Conservation (phyloP, 2,888 invertebrate species). For the Acrobasis consociella region DNA sequence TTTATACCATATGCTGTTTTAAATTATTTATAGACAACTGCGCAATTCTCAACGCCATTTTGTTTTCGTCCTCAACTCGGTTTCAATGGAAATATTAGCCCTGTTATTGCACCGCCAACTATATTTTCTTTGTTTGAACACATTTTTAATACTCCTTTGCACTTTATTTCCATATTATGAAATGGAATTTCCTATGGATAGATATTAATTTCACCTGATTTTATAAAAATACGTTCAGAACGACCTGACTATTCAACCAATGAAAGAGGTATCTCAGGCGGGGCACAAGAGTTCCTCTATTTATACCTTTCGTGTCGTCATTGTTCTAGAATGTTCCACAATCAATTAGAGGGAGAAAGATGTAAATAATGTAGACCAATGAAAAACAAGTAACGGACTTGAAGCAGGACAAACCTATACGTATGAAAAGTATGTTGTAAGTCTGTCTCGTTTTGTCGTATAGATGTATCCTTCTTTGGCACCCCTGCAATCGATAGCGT, state of each 20-base stretch:
- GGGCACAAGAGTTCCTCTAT: not conserved
- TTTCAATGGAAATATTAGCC: not conserved
- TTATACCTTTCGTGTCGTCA: slow-evolving; percentile 27
- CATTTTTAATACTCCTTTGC: slow-evolving; percentile 1
- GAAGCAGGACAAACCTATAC: slow-evolving; percentile 11
- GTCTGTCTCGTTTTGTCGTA: not conserved
- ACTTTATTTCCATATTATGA: slow-evolving; percentile 3
- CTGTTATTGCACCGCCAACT: not conserved
- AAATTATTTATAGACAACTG: not conserved
- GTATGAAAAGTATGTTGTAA: slow-evolving; percentile 1
- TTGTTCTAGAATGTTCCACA: slow-evolving; percentile 53
- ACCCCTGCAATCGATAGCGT: slow-evolving; percentile 2
- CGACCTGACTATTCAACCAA: not conserved
- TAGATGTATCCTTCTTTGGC: slow-evolving; percentile 1
- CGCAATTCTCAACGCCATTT: slow-evolving; percentile 20
- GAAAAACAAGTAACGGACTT: not conserved
- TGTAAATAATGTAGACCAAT: not conserved
- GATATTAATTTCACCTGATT: not conserved
- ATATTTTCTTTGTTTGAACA: slow-evolving; percentile 3
- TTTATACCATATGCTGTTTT: not conserved
- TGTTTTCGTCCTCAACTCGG: slow-evolving; percentile 8
- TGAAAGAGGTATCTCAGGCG: not conserved
- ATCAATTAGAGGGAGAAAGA: slow-evolving; percentile 21
- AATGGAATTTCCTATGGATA: not conserved
- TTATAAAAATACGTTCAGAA: not conserved